Base-by-base conservation (phyloP, 1,140 invertebrate genomes). In the Diorhabda sublineata region DNA sequence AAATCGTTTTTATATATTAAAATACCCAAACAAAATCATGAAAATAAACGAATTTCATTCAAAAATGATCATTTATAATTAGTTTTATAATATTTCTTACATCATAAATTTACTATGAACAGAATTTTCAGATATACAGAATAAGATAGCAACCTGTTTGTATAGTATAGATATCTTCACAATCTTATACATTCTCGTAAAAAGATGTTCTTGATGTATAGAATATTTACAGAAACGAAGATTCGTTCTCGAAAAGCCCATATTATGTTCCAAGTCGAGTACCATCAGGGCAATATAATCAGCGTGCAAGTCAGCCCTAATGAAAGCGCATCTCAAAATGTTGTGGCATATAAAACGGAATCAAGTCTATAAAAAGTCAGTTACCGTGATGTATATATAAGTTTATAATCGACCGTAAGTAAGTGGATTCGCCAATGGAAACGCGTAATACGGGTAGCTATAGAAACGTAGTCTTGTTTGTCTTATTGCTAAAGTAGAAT, bases 401-500 rank as follows among this genome's bases (percentile, higher is more conserved):
- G 64, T 74, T 76, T 73, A 73, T 77, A 77, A 77, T 77, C 76
- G 76, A 76, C 74, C 69, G 73, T 68, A 70, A 70, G 66, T 67
- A 68, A 45, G 61, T 11, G n/a, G 59, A 67, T 64, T 67, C 69
- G 67, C 76, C 75, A 77, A 76, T 76, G 71, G 71, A 72, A 67
- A 68, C 64, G 71, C 75, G 76, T 77, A 77, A 75, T 74, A 63
- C 74, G 76, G 26, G 76, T 77, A 77, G 76, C 76, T 77, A 77
- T 77, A 77, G 75, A 75, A 77, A 77, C 76, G 73, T 67, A 70
- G 64, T 69, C 74, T 75, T 75, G 76, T 75, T 76, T 74, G 74
- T 77, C 71, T 77, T 77, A 77, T 76, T 77, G 74, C 73, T 73
- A 76, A 77, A 77, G 74, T 74, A 72, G 73, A 74, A 74, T 74